Evolutionary conservation across 2,797 vertebrate genomes (phyloP), one percentile per base, ranked within the genome.

Genomic region (Margarornis squamiger): DNA sequence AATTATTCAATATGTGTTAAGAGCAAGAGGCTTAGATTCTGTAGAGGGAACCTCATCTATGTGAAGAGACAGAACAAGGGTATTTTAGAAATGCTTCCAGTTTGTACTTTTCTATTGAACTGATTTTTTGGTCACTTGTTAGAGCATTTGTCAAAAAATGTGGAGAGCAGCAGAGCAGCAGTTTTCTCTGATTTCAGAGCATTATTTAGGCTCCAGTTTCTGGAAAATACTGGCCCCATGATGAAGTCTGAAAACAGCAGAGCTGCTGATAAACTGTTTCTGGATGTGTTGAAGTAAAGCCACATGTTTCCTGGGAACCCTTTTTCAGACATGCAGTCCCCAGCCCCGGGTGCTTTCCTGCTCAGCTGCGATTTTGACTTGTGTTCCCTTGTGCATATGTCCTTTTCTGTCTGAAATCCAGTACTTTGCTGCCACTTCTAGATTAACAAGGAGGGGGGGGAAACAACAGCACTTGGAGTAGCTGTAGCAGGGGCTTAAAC

Each of bases 261-360:
- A 86, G 41, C 34, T 81, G 49, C 65, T 81, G 43, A 12, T 71
- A 39, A 81, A 58, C 22, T 73, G 10, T 45, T 91, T 89, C 39
- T 86, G 76, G 61, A 24, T 2, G 3, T 27, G 32, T n/a, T 51
- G 32, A 78, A 36, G 32, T 58, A 88, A 80, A 89, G 38, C 32
- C 24, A 1, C 1, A 0, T n/a, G 14, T 46, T 46, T 71, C 32
- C 51, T 72, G 26, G 54, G 49, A 88, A 6, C 4, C 4, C 6
- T 23, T 66, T 84, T 54, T n/a, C 59, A 77, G 55, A 29, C 20
- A 4, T 10, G 5, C 46, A 43, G 34, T 29, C 14, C 49, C 30
- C 43, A 4, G 36, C 46, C 34, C 54, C 0, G 0, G 4, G 29
- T 74, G 20, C 61, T 39, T 71, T 72, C 61, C 32, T 57, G 36